Evolutionary conservation across 1,140 invertebrate genomes (phyloP), one percentile per base, ranked within the genome.

Genomic region (Cotesia vestalis): DNA sequence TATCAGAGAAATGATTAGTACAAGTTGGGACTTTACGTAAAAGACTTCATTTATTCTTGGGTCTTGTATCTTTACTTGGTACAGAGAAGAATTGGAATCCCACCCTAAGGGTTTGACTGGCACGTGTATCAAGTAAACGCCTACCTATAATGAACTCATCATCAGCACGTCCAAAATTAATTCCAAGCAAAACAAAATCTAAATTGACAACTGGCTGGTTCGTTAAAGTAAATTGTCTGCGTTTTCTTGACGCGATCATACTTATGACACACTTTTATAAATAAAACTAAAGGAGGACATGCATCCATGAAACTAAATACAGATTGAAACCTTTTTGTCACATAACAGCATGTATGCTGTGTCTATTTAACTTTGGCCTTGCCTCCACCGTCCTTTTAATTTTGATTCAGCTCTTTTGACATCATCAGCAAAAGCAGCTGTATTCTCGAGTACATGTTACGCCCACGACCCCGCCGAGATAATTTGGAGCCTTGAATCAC

Each of bases 381-480:
- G 66, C 35, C 40, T 46, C 11, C 5, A 46, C 6, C 40, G 40
- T 67, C 40, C 38, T 20, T 69, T n/a, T 46, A 6, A 46, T 46
- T 46, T 11, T 46, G 6, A 46, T 46, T 46, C 40, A 46, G 40
- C 5, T 46, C 40, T 46, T 46, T 46, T 46, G 40, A 6, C 40
- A 46, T 46, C 40, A 46, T 46, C 40, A 71, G 52, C 55, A 63
- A 62, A 27, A 71, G 69, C 59, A 71, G 68, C 40, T 8, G 11
- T 46, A 46, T 46, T 8, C 6, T 11, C 6, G 6, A 46, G 40
- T 46, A 8, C 12, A 62, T 75, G 73, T 70, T 69, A 66, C 76
- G 73, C 76, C 73, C 73, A 73, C 73, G 73, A 75, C 69, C 73
- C 76, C 73, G 73, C 62, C 36, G 73, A 68, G 76, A 77, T 77